Base-by-base conservation (phyloP, 2,113 vertebrate species). In the Poicephalus gulielmi region DNA sequence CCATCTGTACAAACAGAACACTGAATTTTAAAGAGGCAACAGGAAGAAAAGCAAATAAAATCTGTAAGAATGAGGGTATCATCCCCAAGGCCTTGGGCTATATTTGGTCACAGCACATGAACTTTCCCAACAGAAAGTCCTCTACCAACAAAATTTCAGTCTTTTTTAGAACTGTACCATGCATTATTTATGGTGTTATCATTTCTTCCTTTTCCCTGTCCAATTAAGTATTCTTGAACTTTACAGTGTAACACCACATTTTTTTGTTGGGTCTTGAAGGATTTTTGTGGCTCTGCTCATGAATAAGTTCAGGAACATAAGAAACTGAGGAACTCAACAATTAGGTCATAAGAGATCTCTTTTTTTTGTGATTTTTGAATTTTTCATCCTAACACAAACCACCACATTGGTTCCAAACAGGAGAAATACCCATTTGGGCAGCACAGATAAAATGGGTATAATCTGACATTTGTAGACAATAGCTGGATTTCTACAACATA, bases 171-270 rank as follows among this genome's bases (percentile, higher is more conserved):
- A 49, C 44, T 82, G 14, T 17, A 31, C 11, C 33, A 82, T 89
- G 39, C 27, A 87, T 89, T 96, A 92, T 94, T 92, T 91, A 92
- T 75, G 12, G 27, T 60, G 62, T 62, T 91, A 92, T 37, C 2
- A 0, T 88, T 91, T 78, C 69, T 83, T 92, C 53, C 57, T 84
- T 95, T 95, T 84, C 94, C 83, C 81, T 84, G 39, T 89, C 86
- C 89, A 95, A 59, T 89, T 95, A 96, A 93, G 43, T 47, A 82
- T 74, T 94, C 74, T 84, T 94, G 83, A 96, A 76, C 66, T 84
- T 78, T 27, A 91, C 62, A 87, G 60, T 10, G 19, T 31, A 71
- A 33, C 4, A 0, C 50, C 81, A 60, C 13, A 73, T 73, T 82
- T 95, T 88, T 89, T 57, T 91, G 28, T 57, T 74, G 64, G 31